These are phyloP conservation scores for Acronicta alni DNA, from an alignment of 2,888 invertebrate genomes.

Conservation along the genomic window DNA sequence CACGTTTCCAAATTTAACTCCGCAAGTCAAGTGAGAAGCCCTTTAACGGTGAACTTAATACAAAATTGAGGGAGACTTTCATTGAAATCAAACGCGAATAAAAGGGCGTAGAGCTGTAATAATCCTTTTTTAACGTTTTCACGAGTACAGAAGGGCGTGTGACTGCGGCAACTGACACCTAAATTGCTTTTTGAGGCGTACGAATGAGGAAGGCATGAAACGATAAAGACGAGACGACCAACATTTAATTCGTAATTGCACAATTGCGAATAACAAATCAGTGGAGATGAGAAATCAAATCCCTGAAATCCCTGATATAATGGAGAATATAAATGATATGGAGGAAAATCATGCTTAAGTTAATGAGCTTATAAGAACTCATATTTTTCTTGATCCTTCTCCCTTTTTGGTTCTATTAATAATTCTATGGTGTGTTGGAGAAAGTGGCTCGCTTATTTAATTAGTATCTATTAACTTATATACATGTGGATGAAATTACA, in stretches of 20 bases:
- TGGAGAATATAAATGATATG: neutral
- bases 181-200: slow-evolving; percentile 70
- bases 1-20: slow-evolving; percentile 25
- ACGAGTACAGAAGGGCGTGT: slow-evolving; percentile 64
- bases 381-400: slow-evolving; percentile 15
- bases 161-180: slow-evolving; percentile 63
- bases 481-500: slow-evolving; percentile 27
- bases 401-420: slow-evolving; percentile 30
- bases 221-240: slow-evolving; percentile 10
- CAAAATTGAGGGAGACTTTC: slow-evolving; percentile 28
- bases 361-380: slow-evolving; percentile 25
- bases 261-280: slow-evolving; percentile 12
- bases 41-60: slow-evolving; percentile 29
- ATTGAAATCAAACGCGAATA: slow-evolving; percentile 52
- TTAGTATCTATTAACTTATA: slow-evolving; percentile 23
- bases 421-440: slow-evolving; percentile 28
- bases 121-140: slow-evolving; percentile 68
- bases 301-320: slow-evolving; percentile 1
- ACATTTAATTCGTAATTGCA: slow-evolving; percentile 13
- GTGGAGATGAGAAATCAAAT: neutral
- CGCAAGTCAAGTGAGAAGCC: slow-evolving; percentile 23
- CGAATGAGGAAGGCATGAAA: slow-evolving; percentile 37
- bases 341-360: slow-evolving; percentile 7
- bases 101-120: slow-evolving; percentile 65
- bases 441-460: slow-evolving; percentile 37